Evolutionary conservation across 2,113 vertebrate species (phyloP).

Genomic region (Tetrao urogallus): DNA sequence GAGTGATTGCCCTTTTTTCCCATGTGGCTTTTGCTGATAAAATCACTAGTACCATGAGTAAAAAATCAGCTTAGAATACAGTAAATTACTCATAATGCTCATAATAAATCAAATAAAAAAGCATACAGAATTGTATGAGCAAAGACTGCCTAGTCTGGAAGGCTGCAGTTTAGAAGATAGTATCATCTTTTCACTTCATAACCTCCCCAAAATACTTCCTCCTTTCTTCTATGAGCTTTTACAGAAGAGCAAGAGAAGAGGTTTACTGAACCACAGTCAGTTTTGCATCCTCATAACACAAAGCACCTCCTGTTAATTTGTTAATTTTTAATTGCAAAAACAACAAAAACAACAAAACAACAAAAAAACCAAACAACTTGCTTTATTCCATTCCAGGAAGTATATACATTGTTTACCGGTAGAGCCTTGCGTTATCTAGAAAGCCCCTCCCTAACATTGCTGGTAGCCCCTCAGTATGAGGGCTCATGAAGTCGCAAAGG

Average conservation of each 20-base stretch:
- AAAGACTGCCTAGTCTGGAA: not conserved
- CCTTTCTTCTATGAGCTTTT: not conserved
- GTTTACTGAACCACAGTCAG: rapidly evolving
- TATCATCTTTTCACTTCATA: not conserved
- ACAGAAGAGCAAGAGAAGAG: not conserved
- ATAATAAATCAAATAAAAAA: not conserved
- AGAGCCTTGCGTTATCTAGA: not conserved
- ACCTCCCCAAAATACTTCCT: not conserved
- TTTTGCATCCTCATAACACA: not conserved
- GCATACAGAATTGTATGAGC: not conserved
- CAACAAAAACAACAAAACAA: not conserved
- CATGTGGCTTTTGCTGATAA: not conserved
- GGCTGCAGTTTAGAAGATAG: not conserved
- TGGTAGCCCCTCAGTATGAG: not conserved
- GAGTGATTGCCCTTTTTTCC: not conserved
- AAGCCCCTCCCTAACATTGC: not conserved
- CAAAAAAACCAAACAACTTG: not conserved
- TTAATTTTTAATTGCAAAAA: too few species aligned
- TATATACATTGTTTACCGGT: not conserved
- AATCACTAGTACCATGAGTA: not conserved
- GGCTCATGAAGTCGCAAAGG: not conserved
- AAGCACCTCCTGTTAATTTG: not conserved
- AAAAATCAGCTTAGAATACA: not conserved
- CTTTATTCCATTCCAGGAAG: not conserved
- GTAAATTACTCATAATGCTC: not conserved